Evolutionary conservation across 2,888 invertebrate genomes (phyloP), one percentile per base, ranked within the genome.

Genomic region (Leucania comma): DNA sequence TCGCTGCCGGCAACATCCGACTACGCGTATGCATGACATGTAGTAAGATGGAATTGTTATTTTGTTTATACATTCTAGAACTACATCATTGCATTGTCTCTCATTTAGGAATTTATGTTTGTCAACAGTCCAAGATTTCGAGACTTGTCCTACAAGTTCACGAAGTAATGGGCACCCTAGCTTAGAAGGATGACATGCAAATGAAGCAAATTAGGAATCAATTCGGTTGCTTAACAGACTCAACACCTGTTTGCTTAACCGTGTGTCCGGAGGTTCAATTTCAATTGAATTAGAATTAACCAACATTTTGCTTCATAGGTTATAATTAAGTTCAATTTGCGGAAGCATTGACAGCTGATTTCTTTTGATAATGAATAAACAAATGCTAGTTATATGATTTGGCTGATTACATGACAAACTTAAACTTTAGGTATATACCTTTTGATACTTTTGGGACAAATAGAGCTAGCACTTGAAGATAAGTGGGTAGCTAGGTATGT

Each of bases 191-290:
- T 79, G 74, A 74, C 51, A 75, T 68, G 75, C 63, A 67, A 83
- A 83, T 65, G 48, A 72, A 69, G 32, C n/a, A 48, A 72, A 83
- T 83, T 69, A 80, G 68, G 75, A 68, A 75, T 81, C 68, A 66
- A 60, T 81, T 72, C 57, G 38, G 60, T 74, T 73, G 59, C 71
- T 65, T 58, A 75, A 75, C 48, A 42, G 56, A 78, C 57, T 50
- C 63, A 62, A 24, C 67, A 70, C 71, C 59, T 76, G 68, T 83
- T 72, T 74, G 48, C 65, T 50, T 81, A 82, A 58, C 51, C 14
- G 54, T 26, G 35, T 61, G 22, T 65, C 63, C 66, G 72, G 68
- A 65, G 64, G 50, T 60, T 75, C 6, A 54, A 14, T 72, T 66
- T 78, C 54, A 42, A 63, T 60, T 29, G 17, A 65, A 59, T 65